Conservation (phyloP, 2,888 invertebrate species). For the Melanostoma mellinum region DNA sequence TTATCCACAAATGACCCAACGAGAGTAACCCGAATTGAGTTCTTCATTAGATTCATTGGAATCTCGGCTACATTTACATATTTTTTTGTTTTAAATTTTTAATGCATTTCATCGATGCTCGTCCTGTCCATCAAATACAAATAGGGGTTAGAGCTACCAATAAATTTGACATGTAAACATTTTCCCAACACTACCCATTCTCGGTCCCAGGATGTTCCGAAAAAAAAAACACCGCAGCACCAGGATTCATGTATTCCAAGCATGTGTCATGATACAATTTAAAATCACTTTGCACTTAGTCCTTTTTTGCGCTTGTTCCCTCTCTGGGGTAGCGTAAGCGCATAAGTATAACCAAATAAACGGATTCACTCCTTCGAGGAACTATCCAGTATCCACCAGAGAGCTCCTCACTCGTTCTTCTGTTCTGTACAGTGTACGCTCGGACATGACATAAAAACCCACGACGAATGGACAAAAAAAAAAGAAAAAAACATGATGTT, state of each 20-base stretch:
- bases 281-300: conserved; percentile 71
- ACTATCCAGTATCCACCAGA: neutral
- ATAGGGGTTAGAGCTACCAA: too few species aligned
- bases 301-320: conserved; percentile 15
- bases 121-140: too few species aligned
- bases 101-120: too few species aligned
- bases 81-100: too few species aligned
- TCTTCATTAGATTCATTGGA: too few species aligned
- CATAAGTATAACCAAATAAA: conserved; percentile 38
- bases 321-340: conserved; percentile 4
- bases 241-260: conserved; percentile 58
- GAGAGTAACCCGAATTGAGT: too few species aligned
- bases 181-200: too few species aligned
- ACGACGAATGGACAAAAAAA: conserved; percentile 27
- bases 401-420: neutral
- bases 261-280: conserved; percentile 73
- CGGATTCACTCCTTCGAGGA: conserved; percentile 61
- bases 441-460: conserved; percentile 63
- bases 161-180: too few species aligned
- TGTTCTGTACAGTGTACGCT: conserved; percentile 18
- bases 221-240: too few species aligned
- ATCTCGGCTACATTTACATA: too few species aligned
- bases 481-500: conserved; percentile 37
- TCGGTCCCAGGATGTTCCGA: too few species aligned
- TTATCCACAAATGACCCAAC: too few species aligned